Percentiles rank a stretch among this genome's conserved stretches.
Evolutionary conservation across 2,113 vertebrate species (phyloP).

Genomic region (Boleophthalmus pectinirostris): DNA sequence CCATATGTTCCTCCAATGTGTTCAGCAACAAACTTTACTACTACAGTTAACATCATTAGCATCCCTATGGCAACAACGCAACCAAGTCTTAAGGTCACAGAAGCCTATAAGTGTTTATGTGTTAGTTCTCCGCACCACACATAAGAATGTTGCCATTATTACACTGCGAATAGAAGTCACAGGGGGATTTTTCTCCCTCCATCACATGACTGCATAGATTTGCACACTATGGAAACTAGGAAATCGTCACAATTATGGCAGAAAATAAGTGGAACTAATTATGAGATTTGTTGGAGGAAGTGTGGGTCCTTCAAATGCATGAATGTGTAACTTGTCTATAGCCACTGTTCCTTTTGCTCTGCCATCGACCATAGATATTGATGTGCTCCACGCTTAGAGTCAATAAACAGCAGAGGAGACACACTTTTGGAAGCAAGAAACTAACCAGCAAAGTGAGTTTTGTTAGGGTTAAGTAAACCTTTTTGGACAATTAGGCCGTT

Average conservation of each 20-base stretch:
- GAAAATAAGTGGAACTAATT: slow-evolving; percentile 52
- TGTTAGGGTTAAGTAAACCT: background rate
- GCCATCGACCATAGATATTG: slow-evolving; percentile 61
- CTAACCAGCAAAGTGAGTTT: slow-evolving; percentile 26
- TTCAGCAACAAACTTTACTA: slow-evolving; percentile 16
- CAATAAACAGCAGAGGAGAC: slow-evolving; percentile 64
- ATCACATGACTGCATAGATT: slow-evolving; percentile 23
- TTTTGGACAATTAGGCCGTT: background rate
- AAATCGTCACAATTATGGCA: slow-evolving; percentile 33
- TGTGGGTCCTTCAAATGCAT: background rate
- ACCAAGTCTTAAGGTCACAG: slow-evolving; percentile 27
- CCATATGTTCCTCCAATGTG: background rate
- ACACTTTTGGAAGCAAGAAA: slow-evolving; percentile 54
- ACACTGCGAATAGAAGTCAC: slow-evolving; percentile 43
- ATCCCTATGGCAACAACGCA: slow-evolving; percentile 59
- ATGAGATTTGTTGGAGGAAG: slow-evolving; percentile 35
- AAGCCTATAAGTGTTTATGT: slow-evolving; percentile 37
- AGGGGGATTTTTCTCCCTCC: slow-evolving; percentile 25
- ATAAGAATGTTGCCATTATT: slow-evolving; percentile 9
- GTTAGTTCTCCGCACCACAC: slow-evolving; percentile 32
- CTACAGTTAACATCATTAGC: slow-evolving; percentile 40
- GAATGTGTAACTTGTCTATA: slow-evolving; percentile 30
- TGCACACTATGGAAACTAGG: slow-evolving; percentile 12
- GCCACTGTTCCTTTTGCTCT: slow-evolving; percentile 49
- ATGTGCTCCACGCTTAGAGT: slow-evolving; percentile 56